Conservation (phyloP, 2,888 invertebrate species). For the Heterodera filipjevi region DNA sequence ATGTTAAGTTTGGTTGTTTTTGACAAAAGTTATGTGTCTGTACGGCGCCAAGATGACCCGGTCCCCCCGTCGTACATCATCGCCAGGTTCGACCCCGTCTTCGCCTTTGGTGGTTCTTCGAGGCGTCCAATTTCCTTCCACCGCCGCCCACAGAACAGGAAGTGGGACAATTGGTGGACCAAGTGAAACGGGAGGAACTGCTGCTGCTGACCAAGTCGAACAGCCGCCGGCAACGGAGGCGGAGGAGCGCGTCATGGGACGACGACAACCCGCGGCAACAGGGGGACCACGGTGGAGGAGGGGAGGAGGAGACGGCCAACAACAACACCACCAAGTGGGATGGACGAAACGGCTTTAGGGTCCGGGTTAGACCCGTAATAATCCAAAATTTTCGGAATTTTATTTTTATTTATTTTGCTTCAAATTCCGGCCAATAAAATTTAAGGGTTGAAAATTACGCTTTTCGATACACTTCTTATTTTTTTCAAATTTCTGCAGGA, state of each 20-base stretch:
- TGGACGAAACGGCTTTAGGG: background rate
- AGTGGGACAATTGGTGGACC: background rate
- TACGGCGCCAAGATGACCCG: no score
- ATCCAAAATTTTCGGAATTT: no score
- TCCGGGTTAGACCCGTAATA: background rate
- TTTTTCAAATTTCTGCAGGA: background rate
- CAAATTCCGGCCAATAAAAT: no score
- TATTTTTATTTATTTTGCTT: no score
- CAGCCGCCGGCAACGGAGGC: background rate
- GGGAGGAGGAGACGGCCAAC: background rate
- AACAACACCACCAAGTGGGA: background rate
- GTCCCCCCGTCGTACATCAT: no score
- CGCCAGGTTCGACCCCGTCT: background rate
- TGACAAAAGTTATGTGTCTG: no score
- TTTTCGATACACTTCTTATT: no score
- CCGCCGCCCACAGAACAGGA: conserved; percentile 8
- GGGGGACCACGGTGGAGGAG: no score
- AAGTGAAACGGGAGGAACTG: conserved; percentile 3
- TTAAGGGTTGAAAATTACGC: no score
- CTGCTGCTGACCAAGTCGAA: background rate
- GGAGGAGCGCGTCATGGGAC: background rate
- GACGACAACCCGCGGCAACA: background rate
- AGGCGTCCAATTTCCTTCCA: conserved; percentile 19
- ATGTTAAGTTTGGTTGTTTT: no score
- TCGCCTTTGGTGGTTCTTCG: conserved; percentile 28